Percentiles rank a stretch among this genome's conserved stretches.
Evolutionary conservation across 2,113 vertebrate genomes (phyloP).

Genomic region (Reinhardtius hippoglossoides): DNA sequence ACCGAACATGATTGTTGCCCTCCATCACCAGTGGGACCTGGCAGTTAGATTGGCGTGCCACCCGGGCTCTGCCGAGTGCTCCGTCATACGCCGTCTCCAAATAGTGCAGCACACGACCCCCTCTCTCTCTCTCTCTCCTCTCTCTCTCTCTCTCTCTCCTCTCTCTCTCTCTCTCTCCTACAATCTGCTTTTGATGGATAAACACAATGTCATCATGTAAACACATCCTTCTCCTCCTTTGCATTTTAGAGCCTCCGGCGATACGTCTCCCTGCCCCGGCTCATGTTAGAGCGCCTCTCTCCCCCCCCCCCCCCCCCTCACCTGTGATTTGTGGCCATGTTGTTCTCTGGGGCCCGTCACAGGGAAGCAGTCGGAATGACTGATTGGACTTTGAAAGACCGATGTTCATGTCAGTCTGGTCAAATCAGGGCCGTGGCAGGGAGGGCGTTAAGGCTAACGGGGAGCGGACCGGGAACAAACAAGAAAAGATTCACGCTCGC

Average conservation of each 20-base stretch:
- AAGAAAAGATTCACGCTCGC: constrained; percentile 30
- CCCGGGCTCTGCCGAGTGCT: constrained; percentile 53
- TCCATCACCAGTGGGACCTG: constrained; percentile 61
- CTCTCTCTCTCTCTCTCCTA: neutral
- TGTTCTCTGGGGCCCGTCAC: constrained; percentile 75
- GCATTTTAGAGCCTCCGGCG: constrained; percentile 73
- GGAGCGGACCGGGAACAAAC: constrained; percentile 8
- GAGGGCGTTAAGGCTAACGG: constrained; percentile 51
- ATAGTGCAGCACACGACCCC: constrained; percentile 54
- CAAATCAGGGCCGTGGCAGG: constrained; percentile 39
- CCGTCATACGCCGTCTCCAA: constrained; percentile 60
- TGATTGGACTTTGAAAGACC: constrained; percentile 78
- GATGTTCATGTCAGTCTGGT: constrained; percentile 60
- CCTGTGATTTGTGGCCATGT: constrained; percentile 79
- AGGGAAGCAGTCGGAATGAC: constrained; percentile 71
- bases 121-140: constrained; percentile 48
- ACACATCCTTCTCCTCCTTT: constrained; percentile 77
- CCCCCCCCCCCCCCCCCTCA: constrained; percentile 41
- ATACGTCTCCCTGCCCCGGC: constrained; percentile 69
- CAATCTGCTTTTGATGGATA: constrained; percentile 78
- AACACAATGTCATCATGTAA: constrained; percentile 75
- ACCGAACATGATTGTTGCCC: constrained; percentile 44
- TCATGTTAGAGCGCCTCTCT: constrained; percentile 44
- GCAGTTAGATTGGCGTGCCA: constrained; percentile 69
- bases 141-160: neutral